Evolutionary conservation across 1,140 invertebrate species (phyloP), one percentile per base, ranked within the genome.

Genomic region (Drosophila murphyi): DNA sequence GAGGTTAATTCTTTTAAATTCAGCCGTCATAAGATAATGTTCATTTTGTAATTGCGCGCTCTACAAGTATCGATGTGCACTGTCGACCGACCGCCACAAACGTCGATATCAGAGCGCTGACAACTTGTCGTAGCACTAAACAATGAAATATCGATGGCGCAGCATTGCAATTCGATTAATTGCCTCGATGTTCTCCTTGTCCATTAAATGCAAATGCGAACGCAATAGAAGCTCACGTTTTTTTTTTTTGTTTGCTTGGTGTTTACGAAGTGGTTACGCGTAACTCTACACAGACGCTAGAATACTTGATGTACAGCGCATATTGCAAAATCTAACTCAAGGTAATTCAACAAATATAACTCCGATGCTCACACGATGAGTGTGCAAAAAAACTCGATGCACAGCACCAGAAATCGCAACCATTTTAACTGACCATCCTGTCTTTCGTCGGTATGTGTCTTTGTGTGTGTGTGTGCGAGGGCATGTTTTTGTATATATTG

Each of bases 321-420:
- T 61, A 57, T 76, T 67, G 64, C 64, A 62, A 39, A 39, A 52
- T 57, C 48, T 78, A 71, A 81, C 34, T 81, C 57, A 70, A 83
- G 81, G 81, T 83, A 83, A 80, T 72, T 39, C 55, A 70, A 75
- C 47, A 60, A 64, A 45, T 62, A 35, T 12, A 6, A 43, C 1
- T 1, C 7, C 7, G 20, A 3, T 1, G 43, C 41, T n/a, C 28
- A 8, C 39, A 28, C 28, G 50, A 70, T 74, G 72, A 77, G 47
- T 69, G 52, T 63, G 72, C 56, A 57, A 62, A 70, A 74, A 55
- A 73, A 59, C 10, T 34, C 7, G 39, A 41, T 29, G 34, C 47
- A 54, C 45, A 28, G 31, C 20, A 39, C n/a, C 8, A 65, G 43
- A 45, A 60, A 59, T 48, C 7, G 50, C 43, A 54, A 48, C 41